Conservation (phyloP, 2,797 vertebrate genomes). For the Fringilla coelebs region DNA sequence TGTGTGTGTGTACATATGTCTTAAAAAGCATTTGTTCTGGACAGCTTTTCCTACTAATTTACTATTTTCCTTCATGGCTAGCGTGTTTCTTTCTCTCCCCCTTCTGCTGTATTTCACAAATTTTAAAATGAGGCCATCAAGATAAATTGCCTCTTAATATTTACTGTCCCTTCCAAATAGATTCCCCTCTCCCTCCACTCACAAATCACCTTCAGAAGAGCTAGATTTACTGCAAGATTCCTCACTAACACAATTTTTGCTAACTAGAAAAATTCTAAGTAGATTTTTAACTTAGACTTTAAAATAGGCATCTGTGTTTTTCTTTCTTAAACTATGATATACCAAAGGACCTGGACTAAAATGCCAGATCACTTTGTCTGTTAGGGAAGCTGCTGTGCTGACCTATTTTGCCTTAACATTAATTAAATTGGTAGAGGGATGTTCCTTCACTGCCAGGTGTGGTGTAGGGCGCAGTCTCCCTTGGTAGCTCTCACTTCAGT, state of each 20-base stretch:
- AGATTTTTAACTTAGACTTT: neutral
- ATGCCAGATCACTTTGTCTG: neutral
- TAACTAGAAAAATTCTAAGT: neutral
- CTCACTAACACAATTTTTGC: neutral
- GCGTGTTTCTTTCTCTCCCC: neutral
- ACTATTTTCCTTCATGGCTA: neutral
- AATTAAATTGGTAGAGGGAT: neutral
- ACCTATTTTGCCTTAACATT: neutral
- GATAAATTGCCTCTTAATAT: neutral
- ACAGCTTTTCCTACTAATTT: neutral
- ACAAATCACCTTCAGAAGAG: neutral
- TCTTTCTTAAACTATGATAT: neutral
- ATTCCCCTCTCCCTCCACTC: accelerated
- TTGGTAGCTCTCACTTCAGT: neutral
- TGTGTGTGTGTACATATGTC: neutral
- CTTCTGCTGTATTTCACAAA: neutral
- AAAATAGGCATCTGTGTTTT: neutral
- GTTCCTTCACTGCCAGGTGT: neutral
- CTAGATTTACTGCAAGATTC: neutral
- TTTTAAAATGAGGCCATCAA: neutral
- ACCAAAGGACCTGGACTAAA: neutral
- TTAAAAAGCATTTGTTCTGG: neutral
- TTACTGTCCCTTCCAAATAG: neutral
- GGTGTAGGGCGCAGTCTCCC: neutral
- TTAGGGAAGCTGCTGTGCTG: neutral